Percentiles rank a stretch among this genome's conserved stretches.
Evolutionary conservation across 1,140 invertebrate genomes (phyloP).

Genomic region (Linepithema humile): DNA sequence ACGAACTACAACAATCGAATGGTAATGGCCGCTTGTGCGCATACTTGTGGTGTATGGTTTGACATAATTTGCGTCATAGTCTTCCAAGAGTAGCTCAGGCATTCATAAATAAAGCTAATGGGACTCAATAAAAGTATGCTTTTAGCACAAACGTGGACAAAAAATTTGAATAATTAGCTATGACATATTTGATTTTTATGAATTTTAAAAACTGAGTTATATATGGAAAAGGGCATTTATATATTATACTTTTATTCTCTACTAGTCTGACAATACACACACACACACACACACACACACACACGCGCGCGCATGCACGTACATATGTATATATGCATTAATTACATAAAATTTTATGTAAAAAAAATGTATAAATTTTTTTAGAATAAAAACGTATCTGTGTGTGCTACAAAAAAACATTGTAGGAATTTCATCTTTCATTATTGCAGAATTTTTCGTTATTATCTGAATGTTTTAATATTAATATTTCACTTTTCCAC

Average conservation of each 20-base stretch:
- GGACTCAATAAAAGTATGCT: not conserved
- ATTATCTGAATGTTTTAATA: conserved; percentile 45
- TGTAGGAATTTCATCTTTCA: not conserved
- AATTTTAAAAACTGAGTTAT: not conserved
- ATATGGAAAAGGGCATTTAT: not conserved
- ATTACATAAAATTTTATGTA: not conserved
- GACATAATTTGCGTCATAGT: conserved; percentile 57
- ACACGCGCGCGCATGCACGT: no score
- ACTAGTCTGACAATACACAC: not conserved
- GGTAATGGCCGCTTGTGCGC: conserved; percentile 59
- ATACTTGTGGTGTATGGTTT: conserved; percentile 62
- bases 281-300: no score
- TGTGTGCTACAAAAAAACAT: not conserved
- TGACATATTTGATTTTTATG: not conserved
- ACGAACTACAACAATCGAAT: conserved; percentile 64
- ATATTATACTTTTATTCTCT: no score
- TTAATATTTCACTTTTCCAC: conserved; percentile 45
- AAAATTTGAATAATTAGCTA: not conserved
- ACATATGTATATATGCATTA: not conserved
- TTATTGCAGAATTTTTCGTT: conserved; percentile 6
- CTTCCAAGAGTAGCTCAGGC: not conserved
- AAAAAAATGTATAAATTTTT: not conserved
- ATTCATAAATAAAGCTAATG: conserved; percentile 2
- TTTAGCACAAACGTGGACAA: not conserved
- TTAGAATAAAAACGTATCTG: not conserved